Percentiles rank a stretch among this genome's conserved stretches.
These are phyloP conservation scores for Toxonevra muliebris DNA, from an alignment of 2,888 invertebrate species.

Conservation along the genomic window DNA sequence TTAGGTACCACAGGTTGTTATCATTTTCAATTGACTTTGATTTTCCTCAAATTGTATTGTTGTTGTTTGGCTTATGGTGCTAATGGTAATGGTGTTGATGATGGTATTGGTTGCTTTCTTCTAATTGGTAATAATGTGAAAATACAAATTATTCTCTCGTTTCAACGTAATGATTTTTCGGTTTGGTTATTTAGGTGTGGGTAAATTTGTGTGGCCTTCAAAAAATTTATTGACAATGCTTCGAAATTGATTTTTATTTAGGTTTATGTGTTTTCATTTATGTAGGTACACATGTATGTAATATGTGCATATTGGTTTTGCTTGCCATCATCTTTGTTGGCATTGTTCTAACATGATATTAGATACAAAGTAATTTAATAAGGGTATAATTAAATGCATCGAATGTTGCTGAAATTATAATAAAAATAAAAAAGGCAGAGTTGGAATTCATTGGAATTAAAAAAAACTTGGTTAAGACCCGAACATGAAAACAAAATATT, in stretches of 20 bases:
- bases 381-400: slow-evolving; percentile 6
- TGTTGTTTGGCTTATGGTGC: not conserved
- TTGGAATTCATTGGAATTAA: no score
- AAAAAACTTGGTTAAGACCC: no score
- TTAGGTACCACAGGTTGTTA: no score
- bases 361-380: slow-evolving; percentile 35
- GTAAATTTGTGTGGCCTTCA: slow-evolving; percentile 21
- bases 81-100: no score
- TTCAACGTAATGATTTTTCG: not conserved
- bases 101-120: slow-evolving; percentile 14
- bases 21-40: slow-evolving; percentile 53
- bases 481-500: no score
- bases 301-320: not conserved
- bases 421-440: no score
- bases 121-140: slow-evolving; percentile 32
- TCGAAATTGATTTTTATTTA: slow-evolving; percentile 24
- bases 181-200: slow-evolving; percentile 9
- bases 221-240: slow-evolving; percentile 24
- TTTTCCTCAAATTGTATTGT: slow-evolving; percentile 41
- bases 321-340: not conserved
- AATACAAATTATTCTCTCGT: not conserved
- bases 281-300: not conserved
- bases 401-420: no score
- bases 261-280: slow-evolving; percentile 18
- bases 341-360: no score